Percentiles rank a stretch among this genome's conserved stretches.
phyloP scores from a whole-genome alignment of 2,113 vertebrate genomes.

The Prunella himalayana region DNA sequence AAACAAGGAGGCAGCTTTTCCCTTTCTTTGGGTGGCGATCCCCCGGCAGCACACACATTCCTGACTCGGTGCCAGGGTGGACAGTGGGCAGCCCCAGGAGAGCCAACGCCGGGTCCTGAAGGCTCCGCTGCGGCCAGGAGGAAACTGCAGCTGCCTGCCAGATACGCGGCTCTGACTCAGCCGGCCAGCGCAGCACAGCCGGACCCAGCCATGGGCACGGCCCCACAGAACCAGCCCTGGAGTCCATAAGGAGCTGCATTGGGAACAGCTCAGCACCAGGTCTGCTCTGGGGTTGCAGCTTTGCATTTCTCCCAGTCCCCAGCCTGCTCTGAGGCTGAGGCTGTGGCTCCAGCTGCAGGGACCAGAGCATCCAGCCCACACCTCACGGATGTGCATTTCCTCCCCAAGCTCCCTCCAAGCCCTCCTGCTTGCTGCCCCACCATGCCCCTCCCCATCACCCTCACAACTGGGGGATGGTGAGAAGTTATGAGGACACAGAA shows the following conservation, averaged over 20 bases:
- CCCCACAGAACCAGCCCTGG: not conserved
- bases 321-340: not conserved
- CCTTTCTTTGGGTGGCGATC: not conserved
- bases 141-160: not conserved
- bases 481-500: not conserved
- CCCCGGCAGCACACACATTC: not conserved
- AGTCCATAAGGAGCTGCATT: fast-evolving
- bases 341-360: not conserved
- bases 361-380: not conserved
- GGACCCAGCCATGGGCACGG: fast-evolving
- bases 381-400: fast-evolving
- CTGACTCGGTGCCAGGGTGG: not conserved
- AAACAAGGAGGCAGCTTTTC: conserved; percentile 37
- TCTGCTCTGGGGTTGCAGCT: not conserved
- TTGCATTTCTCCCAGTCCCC: not conserved
- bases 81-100: not conserved
- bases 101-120: fast-evolving
- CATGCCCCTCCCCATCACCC: not conserved
- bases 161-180: not conserved
- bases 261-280: fast-evolving
- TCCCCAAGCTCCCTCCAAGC: not conserved
- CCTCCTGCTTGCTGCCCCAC: not conserved
- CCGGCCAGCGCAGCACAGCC: not conserved
- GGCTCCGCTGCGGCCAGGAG: not conserved
- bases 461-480: not conserved